These are phyloP conservation scores for Nemoura dubitans DNA, from an alignment of 2,888 invertebrate species.

Conservation along the genomic window DNA sequence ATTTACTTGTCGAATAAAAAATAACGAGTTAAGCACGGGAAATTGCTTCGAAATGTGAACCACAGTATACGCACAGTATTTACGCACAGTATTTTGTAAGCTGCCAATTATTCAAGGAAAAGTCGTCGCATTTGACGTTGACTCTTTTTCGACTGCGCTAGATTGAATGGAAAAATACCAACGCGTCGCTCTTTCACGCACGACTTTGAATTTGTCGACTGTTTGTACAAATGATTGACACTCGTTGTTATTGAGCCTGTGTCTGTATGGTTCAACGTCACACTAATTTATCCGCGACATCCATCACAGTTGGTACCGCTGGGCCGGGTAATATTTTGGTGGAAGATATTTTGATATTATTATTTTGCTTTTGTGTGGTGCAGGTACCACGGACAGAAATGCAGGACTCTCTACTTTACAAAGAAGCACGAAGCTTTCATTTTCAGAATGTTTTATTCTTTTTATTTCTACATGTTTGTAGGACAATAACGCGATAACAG, in stretches of 20 bases:
- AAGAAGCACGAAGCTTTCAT: neutral
- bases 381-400: neutral
- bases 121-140: no score
- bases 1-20: no score
- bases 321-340: neutral
- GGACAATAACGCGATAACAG: conserved; percentile 32
- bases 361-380: neutral
- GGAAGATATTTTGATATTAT: neutral
- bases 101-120: neutral
- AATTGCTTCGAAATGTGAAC: no score
- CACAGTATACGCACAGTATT: neutral
- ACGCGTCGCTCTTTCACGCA: neutral
- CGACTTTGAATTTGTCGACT: conserved; percentile 5
- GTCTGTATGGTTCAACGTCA: neutral
- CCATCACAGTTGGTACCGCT: neutral
- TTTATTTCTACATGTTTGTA: neutral
- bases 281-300: neutral
- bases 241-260: neutral
- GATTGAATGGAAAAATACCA: neutral
- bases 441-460: conserved; percentile 13
- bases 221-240: neutral
- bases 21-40: no score
- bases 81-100: neutral
- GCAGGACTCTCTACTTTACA: neutral
- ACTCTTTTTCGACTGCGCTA: neutral